Evolutionary conservation across 2,888 invertebrate species (phyloP).

Genomic region (Prenolepis imparis): DNA sequence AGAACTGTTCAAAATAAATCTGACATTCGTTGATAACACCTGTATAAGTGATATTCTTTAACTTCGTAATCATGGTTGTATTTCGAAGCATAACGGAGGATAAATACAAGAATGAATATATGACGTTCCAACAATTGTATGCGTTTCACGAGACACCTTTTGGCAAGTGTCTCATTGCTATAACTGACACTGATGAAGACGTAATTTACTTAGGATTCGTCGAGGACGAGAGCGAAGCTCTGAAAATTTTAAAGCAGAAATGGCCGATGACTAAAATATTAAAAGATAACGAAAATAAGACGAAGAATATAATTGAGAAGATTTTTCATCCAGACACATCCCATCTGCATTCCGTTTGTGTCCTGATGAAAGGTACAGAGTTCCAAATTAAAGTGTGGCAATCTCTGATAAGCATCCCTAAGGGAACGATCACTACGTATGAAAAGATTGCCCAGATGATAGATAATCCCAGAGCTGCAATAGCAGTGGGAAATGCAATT

Average conservation of each 20-base stretch:
- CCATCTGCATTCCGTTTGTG: conserved; percentile 46
- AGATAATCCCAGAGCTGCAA: conserved; percentile 76
- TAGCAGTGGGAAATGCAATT: conserved; percentile 80
- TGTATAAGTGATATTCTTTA: neutral
- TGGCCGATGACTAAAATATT: conserved; percentile 74
- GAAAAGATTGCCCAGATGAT: conserved; percentile 76
- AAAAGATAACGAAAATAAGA: conserved; percentile 59
- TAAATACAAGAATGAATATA: conserved; percentile 52
- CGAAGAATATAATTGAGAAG: conserved; percentile 54
- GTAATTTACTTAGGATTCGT: conserved; percentile 77
- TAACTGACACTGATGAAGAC: conserved; percentile 69
- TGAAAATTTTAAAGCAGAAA: conserved; percentile 67
- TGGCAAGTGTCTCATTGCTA: conserved; percentile 78
- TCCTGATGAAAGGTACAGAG: conserved; percentile 80
- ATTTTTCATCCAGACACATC: conserved; percentile 65
- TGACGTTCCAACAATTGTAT: conserved; percentile 73
- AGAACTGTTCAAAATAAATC: neutral
- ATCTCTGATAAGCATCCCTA: conserved; percentile 74
- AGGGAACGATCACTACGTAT: conserved; percentile 76
- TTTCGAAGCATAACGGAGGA: conserved; percentile 54
- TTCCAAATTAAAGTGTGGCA: conserved; percentile 82
- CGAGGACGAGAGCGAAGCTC: conserved; percentile 58
- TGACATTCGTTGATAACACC: neutral
- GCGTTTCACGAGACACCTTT: conserved; percentile 77
- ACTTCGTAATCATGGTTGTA: conserved; percentile 51